Percentiles rank a stretch among this genome's conserved stretches.
phyloP scores from a whole-genome alignment of 2,113 vertebrate species.

The Oxyura jamaicensis region DNA sequence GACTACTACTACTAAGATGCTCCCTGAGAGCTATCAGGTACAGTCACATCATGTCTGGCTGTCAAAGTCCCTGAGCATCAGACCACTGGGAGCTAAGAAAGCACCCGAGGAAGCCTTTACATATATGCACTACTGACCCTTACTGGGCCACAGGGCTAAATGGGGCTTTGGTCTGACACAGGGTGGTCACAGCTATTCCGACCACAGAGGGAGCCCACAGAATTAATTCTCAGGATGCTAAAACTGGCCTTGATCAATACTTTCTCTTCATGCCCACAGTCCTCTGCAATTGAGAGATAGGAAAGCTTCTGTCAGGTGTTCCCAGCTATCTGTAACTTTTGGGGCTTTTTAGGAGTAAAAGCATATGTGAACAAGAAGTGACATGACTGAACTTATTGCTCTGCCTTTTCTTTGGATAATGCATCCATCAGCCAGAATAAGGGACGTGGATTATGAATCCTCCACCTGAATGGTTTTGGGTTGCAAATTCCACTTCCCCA shows the following conservation, averaged over 20 bases:
- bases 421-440: background rate
- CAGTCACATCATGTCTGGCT: background rate
- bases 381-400: fast-evolving
- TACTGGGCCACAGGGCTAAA: background rate
- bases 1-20: background rate
- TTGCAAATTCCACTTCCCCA: background rate
- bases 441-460: background rate
- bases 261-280: background rate
- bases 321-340: background rate
- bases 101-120: background rate
- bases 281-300: background rate
- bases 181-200: background rate
- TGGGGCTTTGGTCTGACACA: background rate
- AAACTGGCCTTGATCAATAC: background rate
- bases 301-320: background rate
- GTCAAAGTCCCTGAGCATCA: background rate
- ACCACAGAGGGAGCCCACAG: background rate
- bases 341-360: background rate
- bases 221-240: background rate
- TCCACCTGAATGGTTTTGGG: background rate
- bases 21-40: background rate
- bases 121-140: background rate
- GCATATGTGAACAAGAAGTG: background rate
- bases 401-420: background rate
- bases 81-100: background rate